Percentiles rank a stretch among this genome's conserved stretches.
Conservation (phyloP, 1,140 invertebrate genomes). For the Tetragnatha versicolor region DNA sequence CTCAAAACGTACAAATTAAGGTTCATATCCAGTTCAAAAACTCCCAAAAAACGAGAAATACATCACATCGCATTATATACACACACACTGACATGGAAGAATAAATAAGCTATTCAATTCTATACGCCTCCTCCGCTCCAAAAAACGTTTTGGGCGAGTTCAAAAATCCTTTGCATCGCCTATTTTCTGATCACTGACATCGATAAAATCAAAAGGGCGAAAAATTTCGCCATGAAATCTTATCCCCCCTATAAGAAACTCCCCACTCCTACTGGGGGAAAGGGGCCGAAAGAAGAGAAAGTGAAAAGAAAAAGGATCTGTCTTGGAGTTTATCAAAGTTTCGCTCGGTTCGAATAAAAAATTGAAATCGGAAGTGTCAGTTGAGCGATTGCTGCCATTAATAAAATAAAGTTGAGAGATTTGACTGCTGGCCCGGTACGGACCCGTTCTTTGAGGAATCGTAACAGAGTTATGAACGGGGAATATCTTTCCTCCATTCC, state of each 20-base stretch:
- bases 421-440: slow-evolving; percentile 3
- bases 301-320: slow-evolving; percentile 14
- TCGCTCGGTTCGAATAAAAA: slow-evolving; percentile 28
- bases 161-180: not conserved
- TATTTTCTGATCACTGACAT: slow-evolving; percentile 14
- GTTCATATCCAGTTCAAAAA: too few relatives aligned
- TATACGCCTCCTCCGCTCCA: too few relatives aligned
- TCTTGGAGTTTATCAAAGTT: slow-evolving; percentile 41
- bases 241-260: slow-evolving; percentile 31
- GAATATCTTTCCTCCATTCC: too few relatives aligned
- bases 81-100: too few relatives aligned
- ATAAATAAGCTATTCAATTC: too few relatives aligned
- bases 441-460: slow-evolving; percentile 10
- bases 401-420: slow-evolving; percentile 47
- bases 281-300: not conserved
- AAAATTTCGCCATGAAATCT: slow-evolving; percentile 46
- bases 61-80: too few relatives aligned
- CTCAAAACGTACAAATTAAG: too few relatives aligned
- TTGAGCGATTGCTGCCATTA: slow-evolving; percentile 46
- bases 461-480: not conserved
- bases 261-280: slow-evolving; percentile 17
- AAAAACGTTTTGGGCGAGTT: not conserved
- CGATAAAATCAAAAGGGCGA: slow-evolving; percentile 35
- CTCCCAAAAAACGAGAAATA: too few relatives aligned
- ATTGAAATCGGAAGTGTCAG: slow-evolving; percentile 51